Evolutionary conservation across 2,113 vertebrate genomes (phyloP).

Genomic region (Irena cyanogastra): DNA sequence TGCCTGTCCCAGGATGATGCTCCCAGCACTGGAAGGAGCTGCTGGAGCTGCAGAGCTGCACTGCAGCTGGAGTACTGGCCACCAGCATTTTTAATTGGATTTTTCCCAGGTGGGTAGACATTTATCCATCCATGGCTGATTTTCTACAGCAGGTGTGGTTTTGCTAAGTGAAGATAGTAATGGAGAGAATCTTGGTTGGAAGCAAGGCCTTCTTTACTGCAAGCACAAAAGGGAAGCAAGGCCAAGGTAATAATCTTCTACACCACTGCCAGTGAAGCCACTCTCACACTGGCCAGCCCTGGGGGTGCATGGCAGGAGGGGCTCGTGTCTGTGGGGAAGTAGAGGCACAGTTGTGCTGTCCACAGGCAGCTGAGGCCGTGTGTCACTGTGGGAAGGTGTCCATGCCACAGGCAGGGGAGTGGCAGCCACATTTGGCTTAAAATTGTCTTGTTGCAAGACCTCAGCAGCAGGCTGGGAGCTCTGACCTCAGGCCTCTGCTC

Average conservation of each 20-base stretch:
- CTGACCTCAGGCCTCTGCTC: neutral
- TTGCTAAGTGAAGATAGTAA: neutral
- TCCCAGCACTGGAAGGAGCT: neutral
- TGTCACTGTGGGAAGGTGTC: neutral
- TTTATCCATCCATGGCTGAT: neutral
- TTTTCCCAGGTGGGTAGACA: neutral
- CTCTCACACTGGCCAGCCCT: neutral
- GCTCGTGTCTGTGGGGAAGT: neutral
- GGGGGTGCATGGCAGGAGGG: accelerated
- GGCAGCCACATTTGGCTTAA: accelerated
- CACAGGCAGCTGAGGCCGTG: accelerated
- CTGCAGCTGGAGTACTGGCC: neutral
- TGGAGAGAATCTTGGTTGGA: neutral
- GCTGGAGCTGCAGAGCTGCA: no score
- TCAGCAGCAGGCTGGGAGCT: neutral
- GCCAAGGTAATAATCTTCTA: neutral
- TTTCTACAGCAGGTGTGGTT: neutral
- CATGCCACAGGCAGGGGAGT: neutral
- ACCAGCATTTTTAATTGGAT: neutral
- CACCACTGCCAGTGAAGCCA: neutral
- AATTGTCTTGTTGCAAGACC: neutral
- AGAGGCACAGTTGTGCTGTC: neutral
- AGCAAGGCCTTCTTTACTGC: neutral
- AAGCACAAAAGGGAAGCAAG: neutral
- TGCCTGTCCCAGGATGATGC: accelerated